These are phyloP conservation scores for Diadema setosum DNA, from an alignment of 35 echinoderm and acorn worm species.

Conservation along the genomic window DNA sequence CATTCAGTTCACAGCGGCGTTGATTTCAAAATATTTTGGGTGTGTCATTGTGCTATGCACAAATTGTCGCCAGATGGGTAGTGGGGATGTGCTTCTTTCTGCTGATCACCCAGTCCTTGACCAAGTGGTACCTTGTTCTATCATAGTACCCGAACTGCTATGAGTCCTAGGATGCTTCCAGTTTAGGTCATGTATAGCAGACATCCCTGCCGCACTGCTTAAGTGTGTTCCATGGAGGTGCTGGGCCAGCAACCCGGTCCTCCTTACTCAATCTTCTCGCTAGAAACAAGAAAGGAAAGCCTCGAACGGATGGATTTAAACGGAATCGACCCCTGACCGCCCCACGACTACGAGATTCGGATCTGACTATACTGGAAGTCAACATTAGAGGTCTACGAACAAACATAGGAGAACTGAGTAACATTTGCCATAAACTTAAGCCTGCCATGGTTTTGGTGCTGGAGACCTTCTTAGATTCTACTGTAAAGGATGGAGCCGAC, in stretches of 20 bases:
- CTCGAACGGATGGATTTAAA: constrained; percentile 41
- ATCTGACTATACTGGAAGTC: constrained; percentile 55
- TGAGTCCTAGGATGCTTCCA: too few relatives aligned
- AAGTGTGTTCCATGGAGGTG: constrained; percentile 17
- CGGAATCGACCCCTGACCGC: constrained; percentile 15
- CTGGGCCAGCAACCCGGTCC: constrained; percentile 35
- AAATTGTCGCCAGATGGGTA: too few relatives aligned
- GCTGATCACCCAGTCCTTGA: constrained; percentile 44
- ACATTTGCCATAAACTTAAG: constrained; percentile 32
- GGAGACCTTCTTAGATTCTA: constrained; percentile 44
- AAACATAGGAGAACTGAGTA: constrained; percentile 35
- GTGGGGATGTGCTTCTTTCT: too few relatives aligned
- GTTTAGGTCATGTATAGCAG: constrained; percentile 36
- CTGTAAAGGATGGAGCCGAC: constrained; percentile 41
- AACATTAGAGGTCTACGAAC: constrained; percentile 55
- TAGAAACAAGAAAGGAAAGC: background rate
- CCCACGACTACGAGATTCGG: constrained; percentile 37
- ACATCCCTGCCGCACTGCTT: constrained; percentile 1
- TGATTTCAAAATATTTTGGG: too few relatives aligned
- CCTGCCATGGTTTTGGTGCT: constrained; percentile 48
- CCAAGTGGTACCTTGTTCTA: background rate
- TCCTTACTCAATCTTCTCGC: background rate
- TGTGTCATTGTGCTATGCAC: too few relatives aligned
- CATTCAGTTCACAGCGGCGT: too few relatives aligned
- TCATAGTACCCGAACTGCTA: constrained; percentile 6